A percentile compares a stretch with the other conserved stretches of the same genome.
Evolutionary conservation across 2,888 invertebrate species (phyloP).

Genomic region (Limenitis camilla): DNA sequence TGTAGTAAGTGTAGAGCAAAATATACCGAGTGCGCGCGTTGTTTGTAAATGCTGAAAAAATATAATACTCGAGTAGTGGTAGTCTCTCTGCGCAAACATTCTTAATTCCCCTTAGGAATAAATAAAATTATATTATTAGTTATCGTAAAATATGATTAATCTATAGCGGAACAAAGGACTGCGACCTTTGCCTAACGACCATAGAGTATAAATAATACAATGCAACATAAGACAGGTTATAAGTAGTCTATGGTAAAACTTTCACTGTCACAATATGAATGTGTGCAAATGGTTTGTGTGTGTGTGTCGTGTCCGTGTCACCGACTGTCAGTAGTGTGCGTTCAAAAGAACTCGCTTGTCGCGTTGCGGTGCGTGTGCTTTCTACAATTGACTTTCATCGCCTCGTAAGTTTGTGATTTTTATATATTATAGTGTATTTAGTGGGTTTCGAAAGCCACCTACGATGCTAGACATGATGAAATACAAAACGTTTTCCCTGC

Average conservation of each 20-base stretch:
- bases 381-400: constrained; percentile 71
- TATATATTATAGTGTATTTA: constrained; percentile 49
- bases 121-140: not conserved
- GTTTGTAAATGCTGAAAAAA: no score
- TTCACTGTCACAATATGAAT: constrained; percentile 22
- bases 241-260: constrained; percentile 17
- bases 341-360: constrained; percentile 64
- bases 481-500: constrained; percentile 22
- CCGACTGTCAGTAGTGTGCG: constrained; percentile 51
- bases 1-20: no score
- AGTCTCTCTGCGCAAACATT: no score
- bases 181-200: no score
- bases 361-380: constrained; percentile 68
- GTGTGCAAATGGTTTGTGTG: constrained; percentile 25
- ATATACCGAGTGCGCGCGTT: no score
- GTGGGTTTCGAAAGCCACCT: constrained; percentile 33
- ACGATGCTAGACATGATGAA: constrained; percentile 22
- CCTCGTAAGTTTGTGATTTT: constrained; percentile 71
- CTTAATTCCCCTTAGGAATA: not conserved
- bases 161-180: no score
- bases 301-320: constrained; percentile 27
- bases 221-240: no score
- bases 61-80: no score
- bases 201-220: no score
- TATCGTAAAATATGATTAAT: not conserved